These are phyloP conservation scores for Melanotaenia maccullochi DNA, from an alignment of 2,797 vertebrate species.

Conservation along the genomic window DNA sequence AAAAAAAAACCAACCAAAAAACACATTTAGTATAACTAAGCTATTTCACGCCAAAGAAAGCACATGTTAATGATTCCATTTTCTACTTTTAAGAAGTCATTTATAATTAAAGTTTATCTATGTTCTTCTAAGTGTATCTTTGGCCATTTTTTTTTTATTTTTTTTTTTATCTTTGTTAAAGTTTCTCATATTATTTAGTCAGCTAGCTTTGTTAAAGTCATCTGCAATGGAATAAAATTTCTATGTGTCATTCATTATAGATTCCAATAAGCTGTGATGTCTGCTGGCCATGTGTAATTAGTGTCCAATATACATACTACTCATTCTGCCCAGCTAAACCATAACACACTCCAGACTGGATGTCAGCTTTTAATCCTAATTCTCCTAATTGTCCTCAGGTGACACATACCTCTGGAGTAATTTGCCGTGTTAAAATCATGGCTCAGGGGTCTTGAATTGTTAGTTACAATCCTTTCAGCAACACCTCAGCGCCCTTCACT, in stretches of 20 bases:
- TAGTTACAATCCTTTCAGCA: constrained; percentile 60
- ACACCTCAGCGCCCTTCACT: constrained; percentile 60
- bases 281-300: constrained; percentile 41
- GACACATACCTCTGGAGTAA: constrained; percentile 73
- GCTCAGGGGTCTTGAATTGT: constrained; percentile 56
- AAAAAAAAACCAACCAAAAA: not conserved
- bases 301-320: constrained; percentile 17
- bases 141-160: too few relatives aligned
- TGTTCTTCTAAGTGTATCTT: too few relatives aligned
- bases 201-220: too few relatives aligned
- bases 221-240: too few relatives aligned
- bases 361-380: constrained; percentile 62
- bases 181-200: too few relatives aligned
- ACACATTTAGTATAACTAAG: not conserved
- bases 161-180: too few relatives aligned
- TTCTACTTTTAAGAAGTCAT: not conserved
- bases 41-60: not conserved
- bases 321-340: constrained; percentile 58
- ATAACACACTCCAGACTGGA: constrained; percentile 51
- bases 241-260: constrained; percentile 17
- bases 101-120: not conserved
- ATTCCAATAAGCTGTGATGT: not conserved
- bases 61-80: not conserved
- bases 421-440: constrained; percentile 68
- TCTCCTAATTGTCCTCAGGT: constrained; percentile 73